phyloP scores from a whole-genome alignment of 2,888 invertebrate genomes.

The Trachelus troglodyta region DNA sequence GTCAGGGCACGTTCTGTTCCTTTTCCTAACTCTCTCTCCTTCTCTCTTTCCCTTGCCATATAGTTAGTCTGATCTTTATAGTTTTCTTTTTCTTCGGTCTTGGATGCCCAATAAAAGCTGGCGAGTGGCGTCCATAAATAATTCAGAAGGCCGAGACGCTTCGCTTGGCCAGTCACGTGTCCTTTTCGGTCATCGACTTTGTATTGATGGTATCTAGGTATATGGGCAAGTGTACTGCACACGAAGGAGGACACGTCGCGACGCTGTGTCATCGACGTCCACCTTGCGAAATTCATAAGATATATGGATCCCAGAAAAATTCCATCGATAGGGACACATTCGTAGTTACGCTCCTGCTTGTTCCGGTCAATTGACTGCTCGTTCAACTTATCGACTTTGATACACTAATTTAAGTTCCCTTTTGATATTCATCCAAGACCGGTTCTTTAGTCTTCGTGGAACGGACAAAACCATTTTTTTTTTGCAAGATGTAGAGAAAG shows the following conservation, averaged over 20 bases:
- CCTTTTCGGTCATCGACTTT: background rate
- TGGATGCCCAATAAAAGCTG: background rate
- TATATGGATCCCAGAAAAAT: background rate
- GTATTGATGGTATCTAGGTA: background rate
- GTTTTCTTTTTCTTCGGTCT: background rate
- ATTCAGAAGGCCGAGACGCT: conserved; percentile 25
- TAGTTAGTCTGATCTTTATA: background rate
- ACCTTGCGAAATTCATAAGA: background rate
- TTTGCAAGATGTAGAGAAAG: background rate
- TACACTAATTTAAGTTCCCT: background rate
- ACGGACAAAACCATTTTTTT: background rate
- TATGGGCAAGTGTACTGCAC: background rate
- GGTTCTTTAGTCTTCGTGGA: background rate
- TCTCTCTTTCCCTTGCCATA: background rate
- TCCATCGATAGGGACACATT: background rate
- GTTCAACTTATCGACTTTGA: background rate
- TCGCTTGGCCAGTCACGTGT: background rate
- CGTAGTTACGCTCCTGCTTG: background rate
- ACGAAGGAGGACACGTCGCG: background rate
- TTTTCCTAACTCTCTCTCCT: conserved; percentile 8
- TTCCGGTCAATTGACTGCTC: background rate
- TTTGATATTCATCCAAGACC: background rate
- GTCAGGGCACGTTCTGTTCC: conserved; percentile 33
- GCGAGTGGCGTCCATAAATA: conserved; percentile 35
- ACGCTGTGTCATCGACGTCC: background rate